Base-by-base conservation (phyloP, 2,797 vertebrate species). In the Danio jaintianensis region DNA sequence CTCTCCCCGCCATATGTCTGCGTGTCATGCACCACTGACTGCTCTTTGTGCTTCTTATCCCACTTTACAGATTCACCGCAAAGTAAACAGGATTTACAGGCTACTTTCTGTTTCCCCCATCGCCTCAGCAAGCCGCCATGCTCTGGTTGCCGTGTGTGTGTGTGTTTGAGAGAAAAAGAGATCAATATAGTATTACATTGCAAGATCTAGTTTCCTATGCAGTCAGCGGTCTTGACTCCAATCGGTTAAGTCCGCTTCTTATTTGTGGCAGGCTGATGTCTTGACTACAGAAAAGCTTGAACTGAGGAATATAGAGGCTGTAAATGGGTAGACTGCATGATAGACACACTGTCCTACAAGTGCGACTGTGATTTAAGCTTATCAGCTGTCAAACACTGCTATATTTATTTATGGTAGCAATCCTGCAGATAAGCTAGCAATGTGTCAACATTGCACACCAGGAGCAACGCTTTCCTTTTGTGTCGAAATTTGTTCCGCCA, bases 1-100 rank as follows among this genome's bases (percentile, higher is more conserved):
- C 70, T 77, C 77, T 75, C 81, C 55, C 56, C 13, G 13, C 84
- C 86, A 88, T 88, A 84, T 89, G 87, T 70, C 80, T 74, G 82
- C 53, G 53, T 82, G 78, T 84, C 83, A 84, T 55, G 85, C 85
- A 82, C 78, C 66, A 67, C 75, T 78, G 80, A 84, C 83, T 85
- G 84, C 75, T 75, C 83, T 69, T 78, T 83, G 72, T 64, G 55
- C 80, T 84, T 83, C 75, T 82, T 85, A 84, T 84, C 83, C 85
- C 83, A 70, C 84, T 76, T 82, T 80, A 75, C 78, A 77, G 83
- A 86, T 88, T 86, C 52, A 18, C 70, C 47, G 72, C 64, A 67
- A 85, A 82, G 81, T 80, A 78, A 85, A 86, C 67, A 83, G 58
- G 42, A 82, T 62, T 75, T 83, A 18, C 56, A 10, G 75, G 48